Conservation (phyloP, 2,888 invertebrate species). For the Uloborus plumipes region DNA sequence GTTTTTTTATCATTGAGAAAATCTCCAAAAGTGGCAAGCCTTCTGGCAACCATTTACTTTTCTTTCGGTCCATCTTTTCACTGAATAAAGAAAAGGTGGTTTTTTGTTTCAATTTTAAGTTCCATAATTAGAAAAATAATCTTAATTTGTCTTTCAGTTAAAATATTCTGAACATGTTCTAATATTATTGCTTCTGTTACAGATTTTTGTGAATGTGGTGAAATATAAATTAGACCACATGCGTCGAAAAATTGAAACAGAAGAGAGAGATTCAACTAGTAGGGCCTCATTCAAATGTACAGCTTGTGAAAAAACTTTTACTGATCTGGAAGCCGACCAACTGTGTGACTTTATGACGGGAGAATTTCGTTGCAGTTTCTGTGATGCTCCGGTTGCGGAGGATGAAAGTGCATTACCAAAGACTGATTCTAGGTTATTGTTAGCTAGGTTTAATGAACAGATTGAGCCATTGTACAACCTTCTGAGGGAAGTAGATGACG, state of each 20-base stretch:
- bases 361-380: conserved; percentile 91
- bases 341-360: conserved; percentile 86
- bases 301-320: conserved; percentile 91
- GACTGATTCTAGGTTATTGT: conserved; percentile 88
- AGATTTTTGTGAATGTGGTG: conserved; percentile 94
- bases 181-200: conserved; percentile 65
- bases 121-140: too few species aligned
- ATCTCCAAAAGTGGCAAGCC: too few species aligned
- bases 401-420: conserved; percentile 93
- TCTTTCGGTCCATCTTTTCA: too few species aligned
- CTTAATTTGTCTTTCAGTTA: neutral
- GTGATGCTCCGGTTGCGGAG: conserved; percentile 90
- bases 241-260: conserved; percentile 94
- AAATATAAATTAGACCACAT: conserved; percentile 97
- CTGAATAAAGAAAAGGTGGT: too few species aligned
- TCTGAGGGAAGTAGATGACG: conserved; percentile 90
- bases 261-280: conserved; percentile 93
- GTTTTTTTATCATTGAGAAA: too few species aligned
- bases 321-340: conserved; percentile 94
- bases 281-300: conserved; percentile 95
- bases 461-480: conserved; percentile 91
- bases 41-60: too few species aligned
- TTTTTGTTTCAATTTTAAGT: too few species aligned
- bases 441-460: conserved; percentile 95
- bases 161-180: neutral